Evolutionary conservation across 2,113 vertebrate species (phyloP).

Genomic region (Cricetomys ansorgei): DNA sequence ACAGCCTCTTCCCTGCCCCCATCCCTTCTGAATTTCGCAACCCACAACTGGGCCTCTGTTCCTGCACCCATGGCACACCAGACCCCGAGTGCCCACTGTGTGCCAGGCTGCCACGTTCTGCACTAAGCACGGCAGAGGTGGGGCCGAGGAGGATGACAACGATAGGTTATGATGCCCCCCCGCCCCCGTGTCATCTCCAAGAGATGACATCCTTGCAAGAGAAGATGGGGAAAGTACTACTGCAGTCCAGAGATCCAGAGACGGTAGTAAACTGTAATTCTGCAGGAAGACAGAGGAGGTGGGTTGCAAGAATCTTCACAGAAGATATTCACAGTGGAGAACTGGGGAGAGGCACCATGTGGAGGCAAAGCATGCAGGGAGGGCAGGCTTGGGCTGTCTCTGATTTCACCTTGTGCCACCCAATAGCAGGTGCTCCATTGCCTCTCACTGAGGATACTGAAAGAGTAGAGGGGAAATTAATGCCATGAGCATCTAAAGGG

Average conservation of each 20-base stretch:
- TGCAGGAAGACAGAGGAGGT: background rate
- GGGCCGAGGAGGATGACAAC: background rate
- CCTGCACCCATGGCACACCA: fast-evolving
- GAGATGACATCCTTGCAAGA: background rate
- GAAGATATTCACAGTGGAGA: background rate
- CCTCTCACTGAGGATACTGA: fast-evolving
- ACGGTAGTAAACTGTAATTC: background rate
- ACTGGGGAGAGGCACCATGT: background rate
- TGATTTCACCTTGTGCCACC: background rate
- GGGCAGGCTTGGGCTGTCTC: background rate
- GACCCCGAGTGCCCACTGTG: background rate
- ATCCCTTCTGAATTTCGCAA: background rate
- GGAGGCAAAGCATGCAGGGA: fast-evolving
- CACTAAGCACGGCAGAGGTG: fast-evolving
- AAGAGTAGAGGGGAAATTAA: too few relatives aligned
- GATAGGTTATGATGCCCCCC: background rate
- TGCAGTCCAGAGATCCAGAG: background rate
- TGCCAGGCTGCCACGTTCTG: background rate
- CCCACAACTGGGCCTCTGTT: background rate
- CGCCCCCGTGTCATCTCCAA: background rate
- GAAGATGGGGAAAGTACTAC: background rate
- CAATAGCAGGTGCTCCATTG: background rate
- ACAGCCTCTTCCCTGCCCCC: too few relatives aligned
- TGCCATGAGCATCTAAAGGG: background rate
- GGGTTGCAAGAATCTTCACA: background rate